Base-by-base conservation (phyloP, 2,888 invertebrate species). In the Aplocera efformata region DNA sequence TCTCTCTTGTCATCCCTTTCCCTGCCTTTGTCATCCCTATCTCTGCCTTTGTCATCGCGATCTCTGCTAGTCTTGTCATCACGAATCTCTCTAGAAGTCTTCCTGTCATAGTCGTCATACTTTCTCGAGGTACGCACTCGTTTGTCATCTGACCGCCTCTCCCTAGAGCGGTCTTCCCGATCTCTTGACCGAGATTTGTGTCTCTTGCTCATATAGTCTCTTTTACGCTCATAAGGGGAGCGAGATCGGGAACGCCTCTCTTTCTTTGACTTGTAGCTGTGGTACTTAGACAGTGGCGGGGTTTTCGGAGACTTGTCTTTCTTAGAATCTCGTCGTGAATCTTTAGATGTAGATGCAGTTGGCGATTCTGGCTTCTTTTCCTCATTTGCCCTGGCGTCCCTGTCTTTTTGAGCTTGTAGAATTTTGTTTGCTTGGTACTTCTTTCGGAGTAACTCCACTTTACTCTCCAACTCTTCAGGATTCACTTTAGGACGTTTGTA, bases 401-500 rank as follows among this genome's bases (percentile, higher is more conserved):
- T 50, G 0, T 86, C 88, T 43, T 76, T 81, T 32, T 79, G 79
- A 7, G 79, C 79, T 54, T 81, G 79, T 1, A 79, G 73, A 8
- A 81, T 72, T 39, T 83, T 88, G 32, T 89, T 89, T 0, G 88
- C 85, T 67, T 88, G 88, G 44, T 88, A 88, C 3, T 88, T 61
- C 53, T 73, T 79, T 26, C 75, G 68, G 11, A 88, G 58, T 5
- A 65, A 35, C 6, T 89, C 89, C 1, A 89, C 78, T 61, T 85
- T 88, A 24, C 49, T 63, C 45, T 89, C 89, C 23, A 89, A 56
- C 24, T 85, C 88, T 21, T 89, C 89, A 0, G 90, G 83, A 51
- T 89, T 89, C 26, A 95, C 95, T 90, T 96, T 96, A 1, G 92
- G 82, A 36, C 98, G 90, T 42, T 91, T 92, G 72, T 98, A 99